These are phyloP conservation scores for Gnathonemus echidnorhynchus DNA, from an alignment of 2,113 vertebrate species.

Conservation along the genomic window DNA sequence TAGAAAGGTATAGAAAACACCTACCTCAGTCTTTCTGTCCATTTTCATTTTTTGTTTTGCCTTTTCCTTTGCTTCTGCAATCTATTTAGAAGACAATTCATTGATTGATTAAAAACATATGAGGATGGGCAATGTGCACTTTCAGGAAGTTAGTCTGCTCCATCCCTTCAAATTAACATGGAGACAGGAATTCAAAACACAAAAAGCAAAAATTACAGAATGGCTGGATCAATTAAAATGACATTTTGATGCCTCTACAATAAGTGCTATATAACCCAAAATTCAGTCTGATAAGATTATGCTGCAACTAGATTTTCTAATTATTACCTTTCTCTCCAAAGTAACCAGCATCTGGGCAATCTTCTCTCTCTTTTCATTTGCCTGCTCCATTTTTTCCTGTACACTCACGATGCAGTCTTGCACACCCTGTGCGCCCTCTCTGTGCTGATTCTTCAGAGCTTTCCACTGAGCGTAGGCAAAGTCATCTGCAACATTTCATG, in stretches of 20 bases:
- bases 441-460: slow-evolving; percentile 48
- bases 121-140: neutral
- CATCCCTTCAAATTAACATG: neutral
- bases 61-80: slow-evolving; percentile 29
- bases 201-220: neutral
- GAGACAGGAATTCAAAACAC: neutral
- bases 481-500: slow-evolving; percentile 35
- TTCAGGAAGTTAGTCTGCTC: neutral
- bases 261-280: neutral
- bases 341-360: slow-evolving; percentile 38
- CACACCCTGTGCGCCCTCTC: slow-evolving; percentile 36
- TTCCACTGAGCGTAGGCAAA: slow-evolving; percentile 50
- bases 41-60: slow-evolving; percentile 22
- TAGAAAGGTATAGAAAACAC: neutral
- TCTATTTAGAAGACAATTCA: slow-evolving; percentile 20
- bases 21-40: slow-evolving; percentile 30
- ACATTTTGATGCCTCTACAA: neutral
- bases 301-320: neutral
- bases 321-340: slow-evolving; percentile 43
- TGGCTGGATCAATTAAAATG: neutral
- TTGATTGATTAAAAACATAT: neutral
- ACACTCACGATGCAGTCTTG: slow-evolving; percentile 41
- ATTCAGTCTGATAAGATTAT: neutral
- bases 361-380: slow-evolving; percentile 32
- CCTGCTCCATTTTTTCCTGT: slow-evolving; percentile 36